phyloP scores from a whole-genome alignment of 2,113 vertebrate species.

The Romanogobio albipinnatus region DNA sequence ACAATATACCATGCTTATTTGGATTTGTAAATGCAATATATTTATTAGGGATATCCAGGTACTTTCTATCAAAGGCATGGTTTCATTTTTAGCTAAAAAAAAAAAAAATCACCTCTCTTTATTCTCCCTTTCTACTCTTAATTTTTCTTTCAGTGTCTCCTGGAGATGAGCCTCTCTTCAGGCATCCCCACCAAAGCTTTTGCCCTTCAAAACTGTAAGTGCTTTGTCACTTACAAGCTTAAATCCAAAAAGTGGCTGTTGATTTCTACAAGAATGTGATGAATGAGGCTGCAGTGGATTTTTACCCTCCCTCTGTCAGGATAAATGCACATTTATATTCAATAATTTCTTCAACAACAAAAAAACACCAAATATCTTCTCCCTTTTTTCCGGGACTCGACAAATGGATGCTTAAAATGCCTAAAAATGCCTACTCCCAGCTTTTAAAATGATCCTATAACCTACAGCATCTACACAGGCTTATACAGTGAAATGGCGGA shows the following conservation, averaged over 20 bases:
- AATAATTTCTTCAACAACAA: neutral
- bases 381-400: neutral
- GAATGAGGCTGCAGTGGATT: neutral
- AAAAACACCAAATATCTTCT: too few relatives aligned
- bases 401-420: neutral
- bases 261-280: conserved; percentile 1
- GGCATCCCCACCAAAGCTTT: neutral
- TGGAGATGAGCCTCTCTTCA: neutral
- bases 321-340: neutral
- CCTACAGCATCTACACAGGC: conserved; percentile 1
- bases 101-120: neutral
- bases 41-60: neutral
- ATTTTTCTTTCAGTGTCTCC: neutral
- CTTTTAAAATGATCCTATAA: conserved; percentile 8
- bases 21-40: neutral
- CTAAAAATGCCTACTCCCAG: neutral
- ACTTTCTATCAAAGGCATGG: neutral
- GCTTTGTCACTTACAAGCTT: conserved; percentile 1
- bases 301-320: neutral
- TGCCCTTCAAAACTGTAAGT: neutral
- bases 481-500: conserved; percentile 43
- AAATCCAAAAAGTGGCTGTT: conserved; percentile 18
- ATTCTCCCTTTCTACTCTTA: neutral
- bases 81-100: neutral
- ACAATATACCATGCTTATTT: neutral